Evolutionary conservation across 2,113 vertebrate species (phyloP).

Genomic region (Prolemur simus): DNA sequence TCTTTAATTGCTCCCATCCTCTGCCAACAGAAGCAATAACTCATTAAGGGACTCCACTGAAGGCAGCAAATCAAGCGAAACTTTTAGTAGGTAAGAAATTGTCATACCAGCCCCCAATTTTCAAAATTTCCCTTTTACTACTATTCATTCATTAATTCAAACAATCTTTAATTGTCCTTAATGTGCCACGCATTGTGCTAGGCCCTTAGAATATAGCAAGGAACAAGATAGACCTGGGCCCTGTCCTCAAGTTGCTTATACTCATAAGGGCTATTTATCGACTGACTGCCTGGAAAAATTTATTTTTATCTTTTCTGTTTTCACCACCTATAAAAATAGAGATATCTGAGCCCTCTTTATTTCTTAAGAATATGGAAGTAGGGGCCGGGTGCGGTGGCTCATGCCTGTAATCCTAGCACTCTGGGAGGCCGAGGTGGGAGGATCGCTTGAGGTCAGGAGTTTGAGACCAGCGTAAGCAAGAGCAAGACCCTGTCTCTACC

Average conservation of each 20-base stretch:
- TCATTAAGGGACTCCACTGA: conserved; percentile 66
- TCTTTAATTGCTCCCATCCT: not conserved
- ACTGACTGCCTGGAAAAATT: not conserved
- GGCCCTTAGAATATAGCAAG: not conserved
- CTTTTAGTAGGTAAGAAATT: conserved; percentile 51
- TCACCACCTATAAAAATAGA: not conserved
- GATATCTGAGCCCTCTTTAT: not conserved
- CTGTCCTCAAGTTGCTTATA: not conserved
- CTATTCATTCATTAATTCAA: not conserved
- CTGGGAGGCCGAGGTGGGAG: too few species aligned
- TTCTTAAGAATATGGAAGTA: not conserved
- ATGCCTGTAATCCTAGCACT: too few species aligned
- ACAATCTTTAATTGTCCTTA: not conserved
- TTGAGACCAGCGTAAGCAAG: too few species aligned
- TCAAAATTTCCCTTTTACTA: not conserved
- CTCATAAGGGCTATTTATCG: not conserved
- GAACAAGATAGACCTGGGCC: not conserved
- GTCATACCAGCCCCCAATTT: not conserved
- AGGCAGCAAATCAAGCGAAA: conserved; percentile 49
- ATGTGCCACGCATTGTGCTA: not conserved
- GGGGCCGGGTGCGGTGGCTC: too few species aligned
- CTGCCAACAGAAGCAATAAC: conserved; percentile 63
- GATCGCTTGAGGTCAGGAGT: too few species aligned
- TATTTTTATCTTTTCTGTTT: not conserved
- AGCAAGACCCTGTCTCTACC: too few species aligned